These are phyloP conservation scores for Dendroctonus ponderosae DNA, from an alignment of 1,140 invertebrate species.

Conservation along the genomic window DNA sequence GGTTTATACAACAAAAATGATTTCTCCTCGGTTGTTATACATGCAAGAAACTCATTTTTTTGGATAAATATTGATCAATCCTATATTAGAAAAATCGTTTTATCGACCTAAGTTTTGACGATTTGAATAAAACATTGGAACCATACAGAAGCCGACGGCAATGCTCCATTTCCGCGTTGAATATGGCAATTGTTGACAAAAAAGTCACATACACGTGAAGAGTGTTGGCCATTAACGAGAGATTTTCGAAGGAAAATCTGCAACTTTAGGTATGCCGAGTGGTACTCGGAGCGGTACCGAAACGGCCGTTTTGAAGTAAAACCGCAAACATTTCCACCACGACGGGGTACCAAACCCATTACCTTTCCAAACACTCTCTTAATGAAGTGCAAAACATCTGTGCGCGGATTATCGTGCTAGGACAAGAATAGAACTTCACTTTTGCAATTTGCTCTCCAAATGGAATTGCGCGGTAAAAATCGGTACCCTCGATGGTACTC, in stretches of 20 bases:
- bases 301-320: slow-evolving; percentile 12
- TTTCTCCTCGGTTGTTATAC: too few species aligned
- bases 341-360: slow-evolving; percentile 21
- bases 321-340: slow-evolving; percentile 20
- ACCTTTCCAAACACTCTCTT: slow-evolving; percentile 22
- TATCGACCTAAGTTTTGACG: too few species aligned
- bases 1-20: too few species aligned
- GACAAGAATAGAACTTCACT: slow-evolving; percentile 13
- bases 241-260: slow-evolving; percentile 4
- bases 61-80: too few species aligned
- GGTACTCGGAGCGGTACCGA: slow-evolving; percentile 13
- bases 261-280: slow-evolving; percentile 20
- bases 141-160: too few species aligned
- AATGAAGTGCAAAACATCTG: slow-evolving; percentile 24
- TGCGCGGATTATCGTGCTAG: slow-evolving; percentile 9
- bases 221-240: too few species aligned
- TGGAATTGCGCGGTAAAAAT: slow-evolving; percentile 13
- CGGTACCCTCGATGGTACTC: slow-evolving; percentile 1
- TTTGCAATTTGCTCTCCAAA: slow-evolving; percentile 11
- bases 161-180: too few species aligned
- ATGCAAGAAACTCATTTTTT: too few species aligned
- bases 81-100: too few species aligned
- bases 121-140: too few species aligned
- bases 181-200: too few species aligned
- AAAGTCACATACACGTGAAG: too few species aligned